A percentile compares a stretch with the other conserved stretches of the same genome.
These are phyloP conservation scores for Cacatua alba DNA, from an alignment of 2,113 vertebrate genomes.

Conservation along the genomic window DNA sequence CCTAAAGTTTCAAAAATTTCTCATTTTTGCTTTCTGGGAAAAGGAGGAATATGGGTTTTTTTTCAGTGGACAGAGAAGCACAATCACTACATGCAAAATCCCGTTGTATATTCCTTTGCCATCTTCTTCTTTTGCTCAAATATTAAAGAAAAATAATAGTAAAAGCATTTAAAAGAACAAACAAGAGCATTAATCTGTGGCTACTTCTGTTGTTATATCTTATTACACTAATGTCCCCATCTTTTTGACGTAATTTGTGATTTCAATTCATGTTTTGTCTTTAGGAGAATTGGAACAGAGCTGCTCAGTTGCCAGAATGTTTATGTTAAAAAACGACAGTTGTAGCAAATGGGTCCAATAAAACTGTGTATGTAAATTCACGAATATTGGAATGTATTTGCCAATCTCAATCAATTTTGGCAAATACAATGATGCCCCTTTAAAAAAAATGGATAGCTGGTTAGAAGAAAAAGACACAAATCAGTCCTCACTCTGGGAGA, in stretches of 20 bases:
- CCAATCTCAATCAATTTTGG: background rate
- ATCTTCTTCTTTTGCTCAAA: background rate
- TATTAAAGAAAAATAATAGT: background rate
- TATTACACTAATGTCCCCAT: background rate
- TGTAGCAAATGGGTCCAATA: background rate
- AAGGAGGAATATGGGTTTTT: fast-evolving
- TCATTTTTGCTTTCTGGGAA: background rate
- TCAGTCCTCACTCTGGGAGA: background rate
- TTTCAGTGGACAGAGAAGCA: fast-evolving
- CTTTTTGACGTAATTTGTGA: background rate
- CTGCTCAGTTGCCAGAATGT: background rate
- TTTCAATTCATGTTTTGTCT: background rate
- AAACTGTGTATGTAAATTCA: background rate
- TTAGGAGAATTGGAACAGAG: background rate
- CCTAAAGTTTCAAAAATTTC: background rate
- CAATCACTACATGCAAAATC: background rate
- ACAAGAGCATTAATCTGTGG: background rate
- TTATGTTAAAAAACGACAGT: background rate
- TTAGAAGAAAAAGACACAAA: background rate
- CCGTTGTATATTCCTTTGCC: background rate
- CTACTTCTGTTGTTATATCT: background rate
- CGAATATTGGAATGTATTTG: background rate
- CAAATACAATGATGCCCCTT: background rate
- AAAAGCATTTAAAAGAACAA: background rate
- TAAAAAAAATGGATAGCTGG: background rate